A percentile compares a stretch with the other conserved stretches of the same genome.
Evolutionary conservation across 2,113 vertebrate species (phyloP).

Genomic region (Macrotus californicus): DNA sequence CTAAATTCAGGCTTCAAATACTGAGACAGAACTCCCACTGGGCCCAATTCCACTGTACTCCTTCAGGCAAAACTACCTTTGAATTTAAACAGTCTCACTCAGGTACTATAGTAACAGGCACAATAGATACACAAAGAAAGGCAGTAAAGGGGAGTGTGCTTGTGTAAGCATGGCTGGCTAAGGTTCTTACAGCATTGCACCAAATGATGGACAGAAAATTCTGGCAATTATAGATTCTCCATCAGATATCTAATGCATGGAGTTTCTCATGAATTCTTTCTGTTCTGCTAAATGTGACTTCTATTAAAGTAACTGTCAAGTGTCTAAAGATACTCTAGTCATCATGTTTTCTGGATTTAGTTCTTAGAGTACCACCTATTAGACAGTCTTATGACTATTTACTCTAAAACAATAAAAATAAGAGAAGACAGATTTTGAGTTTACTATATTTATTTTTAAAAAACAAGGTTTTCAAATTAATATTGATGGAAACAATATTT

Average conservation of each 20-base stretch:
- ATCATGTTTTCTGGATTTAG: neutral
- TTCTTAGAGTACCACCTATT: neutral
- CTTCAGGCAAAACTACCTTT: slow-evolving; percentile 71
- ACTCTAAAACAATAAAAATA: neutral
- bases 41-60: slow-evolving; percentile 69
- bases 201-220: slow-evolving; percentile 29
- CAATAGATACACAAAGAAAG: slow-evolving; percentile 9
- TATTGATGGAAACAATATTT: neutral
- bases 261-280: slow-evolving; percentile 13
- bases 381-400: neutral
- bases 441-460: neutral
- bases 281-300: neutral
- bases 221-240: slow-evolving; percentile 15
- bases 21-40: slow-evolving; percentile 51
- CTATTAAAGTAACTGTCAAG: neutral
- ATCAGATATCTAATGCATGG: neutral
- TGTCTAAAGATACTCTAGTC: neutral
- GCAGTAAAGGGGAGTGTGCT: neutral
- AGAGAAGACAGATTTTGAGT: neutral
- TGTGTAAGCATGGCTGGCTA: slow-evolving; percentile 31
- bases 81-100: slow-evolving; percentile 57
- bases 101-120: slow-evolving; percentile 46
- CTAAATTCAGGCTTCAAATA: slow-evolving; percentile 47
- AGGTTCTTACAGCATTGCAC: neutral
- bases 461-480: neutral